These are phyloP conservation scores for Papilio aristodemus DNA, from an alignment of 1,140 invertebrate genomes.

Conservation along the genomic window DNA sequence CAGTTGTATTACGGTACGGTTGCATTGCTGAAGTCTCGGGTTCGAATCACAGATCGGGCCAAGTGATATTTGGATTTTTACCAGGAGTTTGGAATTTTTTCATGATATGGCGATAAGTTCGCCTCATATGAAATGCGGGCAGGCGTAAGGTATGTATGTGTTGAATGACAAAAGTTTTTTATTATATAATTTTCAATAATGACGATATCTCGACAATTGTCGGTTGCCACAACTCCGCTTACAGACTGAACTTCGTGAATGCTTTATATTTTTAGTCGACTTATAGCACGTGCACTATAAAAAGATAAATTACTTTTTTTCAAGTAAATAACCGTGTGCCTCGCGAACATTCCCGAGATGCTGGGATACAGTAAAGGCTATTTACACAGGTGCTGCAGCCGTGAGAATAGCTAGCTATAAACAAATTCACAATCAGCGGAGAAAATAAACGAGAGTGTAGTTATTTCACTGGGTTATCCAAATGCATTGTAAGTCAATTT, in stretches of 20 bases:
- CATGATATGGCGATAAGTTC: too few relatives aligned
- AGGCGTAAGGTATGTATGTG: too few relatives aligned
- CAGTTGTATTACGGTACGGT: too few relatives aligned
- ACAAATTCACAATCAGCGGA: not conserved
- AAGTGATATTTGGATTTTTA: too few relatives aligned
- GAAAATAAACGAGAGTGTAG: not conserved
- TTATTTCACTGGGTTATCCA: not conserved
- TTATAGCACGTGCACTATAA: not conserved
- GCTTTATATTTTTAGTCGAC: not conserved
- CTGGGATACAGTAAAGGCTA: not conserved
- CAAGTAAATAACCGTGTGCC: not conserved
- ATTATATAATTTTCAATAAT: too few relatives aligned
- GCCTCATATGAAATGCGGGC: too few relatives aligned
- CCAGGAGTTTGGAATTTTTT: too few relatives aligned
- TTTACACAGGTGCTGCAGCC: constrained; percentile 2
- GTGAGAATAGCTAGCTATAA: not conserved
- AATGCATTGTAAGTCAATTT: constrained; percentile 2
- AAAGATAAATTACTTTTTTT: constrained; percentile 1
- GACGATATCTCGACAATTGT: too few relatives aligned
- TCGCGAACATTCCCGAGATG: not conserved
- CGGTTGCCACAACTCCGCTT: too few relatives aligned
- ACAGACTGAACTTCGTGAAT: not conserved
- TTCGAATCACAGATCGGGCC: too few relatives aligned
- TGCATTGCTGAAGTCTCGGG: too few relatives aligned
- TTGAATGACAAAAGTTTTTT: too few relatives aligned